Evolutionary conservation across 2,113 vertebrate genomes (phyloP).

Genomic region (Malurus melanocephalus): DNA sequence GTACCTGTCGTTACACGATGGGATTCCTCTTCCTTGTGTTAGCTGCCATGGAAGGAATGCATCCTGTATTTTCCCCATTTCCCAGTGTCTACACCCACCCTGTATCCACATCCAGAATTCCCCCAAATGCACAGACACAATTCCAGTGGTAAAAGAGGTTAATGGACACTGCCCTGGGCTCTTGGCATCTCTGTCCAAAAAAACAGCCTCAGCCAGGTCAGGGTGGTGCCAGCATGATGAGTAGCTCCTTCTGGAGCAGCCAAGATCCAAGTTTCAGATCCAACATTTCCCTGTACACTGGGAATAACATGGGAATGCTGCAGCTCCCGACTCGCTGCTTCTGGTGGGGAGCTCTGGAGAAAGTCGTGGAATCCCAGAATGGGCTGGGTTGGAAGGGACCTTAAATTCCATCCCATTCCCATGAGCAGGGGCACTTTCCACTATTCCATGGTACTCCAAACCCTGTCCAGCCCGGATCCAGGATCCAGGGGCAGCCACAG

Average conservation of each 20-base stretch:
- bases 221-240: not conserved
- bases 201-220: not conserved
- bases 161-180: not conserved
- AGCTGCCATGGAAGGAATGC: not conserved
- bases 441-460: not conserved
- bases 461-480: rapidly evolving
- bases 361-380: not conserved
- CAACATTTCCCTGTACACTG: rapidly evolving
- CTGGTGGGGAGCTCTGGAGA: not conserved
- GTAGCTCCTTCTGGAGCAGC: not conserved
- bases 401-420: not conserved
- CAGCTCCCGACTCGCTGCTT: rapidly evolving
- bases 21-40: not conserved
- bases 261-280: not conserved
- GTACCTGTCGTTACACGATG: rapidly evolving
- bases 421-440: not conserved
- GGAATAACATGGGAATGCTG: rapidly evolving
- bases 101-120: rapidly evolving
- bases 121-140: not conserved
- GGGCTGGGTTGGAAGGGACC: not conserved
- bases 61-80: not conserved
- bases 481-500: not conserved
- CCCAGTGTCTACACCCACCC: not conserved
- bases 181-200: not conserved
- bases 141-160: not conserved